phyloP scores from a whole-genome alignment of 2,113 vertebrate species.

The Gavialis gangeticus region DNA sequence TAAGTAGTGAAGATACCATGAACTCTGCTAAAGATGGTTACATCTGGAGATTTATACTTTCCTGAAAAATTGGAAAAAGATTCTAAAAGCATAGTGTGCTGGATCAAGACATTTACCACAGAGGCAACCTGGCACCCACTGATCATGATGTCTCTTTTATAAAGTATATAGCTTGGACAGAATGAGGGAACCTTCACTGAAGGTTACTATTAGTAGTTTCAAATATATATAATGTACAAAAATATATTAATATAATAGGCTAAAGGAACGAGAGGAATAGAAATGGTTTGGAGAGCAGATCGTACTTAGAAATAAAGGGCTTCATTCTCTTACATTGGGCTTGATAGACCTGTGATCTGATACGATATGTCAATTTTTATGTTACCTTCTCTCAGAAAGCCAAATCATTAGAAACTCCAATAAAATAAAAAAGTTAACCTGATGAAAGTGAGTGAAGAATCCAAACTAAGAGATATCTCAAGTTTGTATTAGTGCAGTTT shows the following conservation, averaged over 20 bases:
- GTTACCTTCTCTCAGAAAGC: too few relatives aligned
- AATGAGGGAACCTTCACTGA: not conserved
- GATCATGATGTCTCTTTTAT: not conserved
- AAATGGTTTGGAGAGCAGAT: not conserved
- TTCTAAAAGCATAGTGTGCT: not conserved
- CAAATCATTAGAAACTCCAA: not conserved
- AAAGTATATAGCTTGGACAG: not conserved
- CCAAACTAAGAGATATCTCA: too few relatives aligned
- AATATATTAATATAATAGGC: not conserved
- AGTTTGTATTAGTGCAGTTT: too few relatives aligned
- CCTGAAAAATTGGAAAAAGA: not conserved
- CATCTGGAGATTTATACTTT: not conserved
- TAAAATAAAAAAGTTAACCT: not conserved
- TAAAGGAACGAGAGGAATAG: not conserved
- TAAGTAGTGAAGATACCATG: not conserved
- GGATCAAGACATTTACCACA: rapidly evolving
- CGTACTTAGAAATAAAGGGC: not conserved
- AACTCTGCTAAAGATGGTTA: not conserved
- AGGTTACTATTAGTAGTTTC: too few relatives aligned
- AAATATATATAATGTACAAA: not conserved
- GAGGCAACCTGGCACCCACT: not conserved
- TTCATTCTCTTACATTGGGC: not conserved
- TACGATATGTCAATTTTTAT: too few relatives aligned
- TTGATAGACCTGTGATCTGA: not conserved
- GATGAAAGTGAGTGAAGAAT: not conserved